Evolutionary conservation across 2,797 vertebrate genomes (phyloP).

Genomic region (Eutrigla gurnardus): DNA sequence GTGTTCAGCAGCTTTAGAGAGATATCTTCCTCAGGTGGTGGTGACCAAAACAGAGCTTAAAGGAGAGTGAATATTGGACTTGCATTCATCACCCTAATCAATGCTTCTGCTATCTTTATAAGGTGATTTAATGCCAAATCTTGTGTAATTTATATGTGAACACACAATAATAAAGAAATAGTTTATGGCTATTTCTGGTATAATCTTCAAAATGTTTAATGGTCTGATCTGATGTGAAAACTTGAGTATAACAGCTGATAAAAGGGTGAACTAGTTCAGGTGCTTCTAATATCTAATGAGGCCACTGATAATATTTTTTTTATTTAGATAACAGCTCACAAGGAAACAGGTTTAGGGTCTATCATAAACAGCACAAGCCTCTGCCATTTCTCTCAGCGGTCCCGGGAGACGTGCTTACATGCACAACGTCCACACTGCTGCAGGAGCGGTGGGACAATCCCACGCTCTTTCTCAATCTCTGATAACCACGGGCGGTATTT

Average conservation of each 20-base stretch:
- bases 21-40: background rate
- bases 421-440: background rate
- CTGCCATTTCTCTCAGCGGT: background rate
- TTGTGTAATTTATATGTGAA: too few relatives aligned
- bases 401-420: slow-evolving; percentile 21
- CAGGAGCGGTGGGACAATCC: slow-evolving; percentile 4
- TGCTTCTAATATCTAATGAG: background rate
- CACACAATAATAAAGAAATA: background rate
- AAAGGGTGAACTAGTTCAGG: background rate
- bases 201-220: background rate
- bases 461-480: slow-evolving; percentile 38
- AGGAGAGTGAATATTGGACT: background rate
- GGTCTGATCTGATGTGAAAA: too few relatives aligned
- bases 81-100: background rate
- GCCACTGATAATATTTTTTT: background rate
- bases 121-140: background rate
- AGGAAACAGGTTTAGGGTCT: background rate
- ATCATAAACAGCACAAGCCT: background rate
- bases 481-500: slow-evolving; percentile 50
- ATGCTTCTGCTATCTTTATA: background rate
- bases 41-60: background rate
- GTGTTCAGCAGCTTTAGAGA: background rate
- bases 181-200: background rate
- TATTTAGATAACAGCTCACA: background rate
- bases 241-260: background rate